phyloP scores from a whole-genome alignment of 2,888 invertebrate species.

The Malthinus flaveolus region DNA sequence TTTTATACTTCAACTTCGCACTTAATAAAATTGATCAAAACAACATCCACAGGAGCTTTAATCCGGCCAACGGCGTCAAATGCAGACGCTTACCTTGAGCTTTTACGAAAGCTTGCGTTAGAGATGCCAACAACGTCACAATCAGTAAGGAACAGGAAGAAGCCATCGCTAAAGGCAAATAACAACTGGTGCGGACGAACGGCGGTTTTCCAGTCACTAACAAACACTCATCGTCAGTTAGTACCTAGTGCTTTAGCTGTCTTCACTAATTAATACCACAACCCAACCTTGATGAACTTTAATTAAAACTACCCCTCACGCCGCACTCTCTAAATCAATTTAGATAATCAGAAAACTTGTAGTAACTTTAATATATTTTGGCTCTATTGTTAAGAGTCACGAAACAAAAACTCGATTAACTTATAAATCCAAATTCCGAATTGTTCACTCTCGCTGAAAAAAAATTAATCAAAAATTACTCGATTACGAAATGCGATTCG shows the following conservation, averaged over 20 bases:
- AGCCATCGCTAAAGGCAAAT: slow-evolving; percentile 24
- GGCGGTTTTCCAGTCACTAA: slow-evolving; percentile 27
- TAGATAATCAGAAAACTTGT: slow-evolving; percentile 36
- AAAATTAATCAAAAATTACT: slow-evolving; percentile 14
- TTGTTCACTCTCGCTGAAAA: slow-evolving; percentile 8
- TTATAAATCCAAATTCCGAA: slow-evolving; percentile 5
- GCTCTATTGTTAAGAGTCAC: slow-evolving; percentile 10
- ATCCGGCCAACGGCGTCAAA: slow-evolving; percentile 21
- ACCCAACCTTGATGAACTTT: slow-evolving; percentile 31
- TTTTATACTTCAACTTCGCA: no score
- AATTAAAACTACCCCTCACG: slow-evolving; percentile 26
- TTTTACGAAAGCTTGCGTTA: slow-evolving; percentile 21
- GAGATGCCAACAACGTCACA: slow-evolving; percentile 22
- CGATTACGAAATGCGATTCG: slow-evolving; percentile 1
- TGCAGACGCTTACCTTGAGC: slow-evolving; percentile 29
- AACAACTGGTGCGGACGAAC: slow-evolving; percentile 27
- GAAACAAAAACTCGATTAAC: slow-evolving; percentile 7
- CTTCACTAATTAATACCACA: slow-evolving; percentile 31
- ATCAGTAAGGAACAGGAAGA: slow-evolving; percentile 28
- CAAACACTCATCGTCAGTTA: slow-evolving; percentile 29
- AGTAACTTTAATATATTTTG: slow-evolving; percentile 33
- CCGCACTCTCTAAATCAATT: slow-evolving; percentile 30
- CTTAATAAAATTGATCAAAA: no score
- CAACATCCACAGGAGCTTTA: slow-evolving; percentile 2
- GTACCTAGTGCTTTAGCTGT: slow-evolving; percentile 26